phyloP scores from a whole-genome alignment of 2,888 invertebrate genomes.

The Xanthorhoe designata region DNA sequence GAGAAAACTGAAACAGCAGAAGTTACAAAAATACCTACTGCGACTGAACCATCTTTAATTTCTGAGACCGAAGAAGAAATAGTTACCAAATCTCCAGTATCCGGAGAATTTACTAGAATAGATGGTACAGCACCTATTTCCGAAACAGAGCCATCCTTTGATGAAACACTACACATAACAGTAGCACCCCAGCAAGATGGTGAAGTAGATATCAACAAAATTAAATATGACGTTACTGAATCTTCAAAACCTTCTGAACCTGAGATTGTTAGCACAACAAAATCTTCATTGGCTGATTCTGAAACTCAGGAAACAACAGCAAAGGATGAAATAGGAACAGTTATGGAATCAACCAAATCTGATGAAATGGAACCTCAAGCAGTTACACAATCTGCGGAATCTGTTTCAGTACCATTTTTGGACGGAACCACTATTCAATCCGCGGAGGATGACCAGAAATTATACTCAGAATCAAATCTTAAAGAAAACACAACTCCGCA shows the following conservation, averaged over 20 bases:
- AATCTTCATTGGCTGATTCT: constrained; percentile 4
- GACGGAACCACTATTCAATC: constrained; percentile 21
- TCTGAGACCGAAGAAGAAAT: constrained; percentile 10
- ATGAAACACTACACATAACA: constrained; percentile 11
- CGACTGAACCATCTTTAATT: constrained; percentile 16
- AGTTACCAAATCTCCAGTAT: constrained; percentile 16
- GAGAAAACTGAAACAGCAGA: constrained; percentile 20
- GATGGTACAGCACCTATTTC: constrained; percentile 7
- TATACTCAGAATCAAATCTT: constrained; percentile 9
- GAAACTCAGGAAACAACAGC: constrained; percentile 13
- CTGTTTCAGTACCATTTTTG: constrained; percentile 6
- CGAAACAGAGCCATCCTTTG: constrained; percentile 12
- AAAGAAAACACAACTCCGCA: constrained; percentile 22
- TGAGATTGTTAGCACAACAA: constrained; percentile 10
- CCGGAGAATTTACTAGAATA: constrained; percentile 12
- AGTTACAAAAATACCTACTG: constrained; percentile 6
- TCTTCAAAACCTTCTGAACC: constrained; percentile 5
- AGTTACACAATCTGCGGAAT: constrained; percentile 10
- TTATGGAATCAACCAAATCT: constrained; percentile 11
- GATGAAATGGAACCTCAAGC: constrained; percentile 4
- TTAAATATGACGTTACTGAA: constrained; percentile 23
- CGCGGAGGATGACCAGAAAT: constrained; percentile 16
- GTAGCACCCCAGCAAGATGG: constrained; percentile 15
- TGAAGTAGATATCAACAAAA: constrained; percentile 11
- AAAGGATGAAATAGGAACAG: constrained; percentile 8